Evolutionary conservation across 2,797 vertebrate species (phyloP).

Genomic region (Esox lucius): DNA sequence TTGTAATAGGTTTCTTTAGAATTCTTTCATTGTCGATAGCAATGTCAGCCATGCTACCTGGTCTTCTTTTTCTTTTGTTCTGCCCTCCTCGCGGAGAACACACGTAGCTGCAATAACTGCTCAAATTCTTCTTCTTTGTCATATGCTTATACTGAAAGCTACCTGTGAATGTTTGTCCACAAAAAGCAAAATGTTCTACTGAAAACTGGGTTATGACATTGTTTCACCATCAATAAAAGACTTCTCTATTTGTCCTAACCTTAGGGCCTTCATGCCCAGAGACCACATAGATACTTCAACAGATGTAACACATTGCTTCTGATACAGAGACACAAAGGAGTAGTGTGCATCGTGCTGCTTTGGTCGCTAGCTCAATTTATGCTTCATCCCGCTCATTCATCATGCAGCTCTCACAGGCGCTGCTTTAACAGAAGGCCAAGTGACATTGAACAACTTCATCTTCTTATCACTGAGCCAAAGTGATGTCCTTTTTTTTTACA

Average conservation of each 20-base stretch:
- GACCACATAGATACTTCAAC: background rate
- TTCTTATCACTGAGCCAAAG: conserved; percentile 51
- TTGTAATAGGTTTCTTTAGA: conserved; percentile 20
- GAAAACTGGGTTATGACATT: background rate
- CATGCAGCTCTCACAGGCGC: conserved; percentile 51
- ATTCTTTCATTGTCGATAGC: conserved; percentile 82
- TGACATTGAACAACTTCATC: conserved; percentile 61
- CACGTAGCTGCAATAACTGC: background rate
- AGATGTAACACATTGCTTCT: background rate
- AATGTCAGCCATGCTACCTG: conserved; percentile 56
- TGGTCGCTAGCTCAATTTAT: conserved; percentile 43
- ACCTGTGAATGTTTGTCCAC: background rate
- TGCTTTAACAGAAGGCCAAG: conserved; percentile 54
- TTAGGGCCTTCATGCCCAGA: background rate
- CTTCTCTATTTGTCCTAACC: background rate
- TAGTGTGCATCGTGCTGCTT: conserved; percentile 27
- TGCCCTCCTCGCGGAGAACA: conserved; percentile 5
- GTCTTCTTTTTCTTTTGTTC: background rate
- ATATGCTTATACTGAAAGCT: conserved; percentile 10
- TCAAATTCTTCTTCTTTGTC: background rate
- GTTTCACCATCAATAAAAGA: too few relatives aligned
- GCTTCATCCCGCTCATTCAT: conserved; percentile 43
- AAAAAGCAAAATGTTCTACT: conserved; percentile 1
- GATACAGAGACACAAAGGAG: conserved; percentile 20
- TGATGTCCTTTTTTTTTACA: conserved; percentile 33